Evolutionary conservation across 2,113 vertebrate genomes (phyloP), one percentile per base, ranked within the genome.

Genomic region (Cyprinodon tularosa): DNA sequence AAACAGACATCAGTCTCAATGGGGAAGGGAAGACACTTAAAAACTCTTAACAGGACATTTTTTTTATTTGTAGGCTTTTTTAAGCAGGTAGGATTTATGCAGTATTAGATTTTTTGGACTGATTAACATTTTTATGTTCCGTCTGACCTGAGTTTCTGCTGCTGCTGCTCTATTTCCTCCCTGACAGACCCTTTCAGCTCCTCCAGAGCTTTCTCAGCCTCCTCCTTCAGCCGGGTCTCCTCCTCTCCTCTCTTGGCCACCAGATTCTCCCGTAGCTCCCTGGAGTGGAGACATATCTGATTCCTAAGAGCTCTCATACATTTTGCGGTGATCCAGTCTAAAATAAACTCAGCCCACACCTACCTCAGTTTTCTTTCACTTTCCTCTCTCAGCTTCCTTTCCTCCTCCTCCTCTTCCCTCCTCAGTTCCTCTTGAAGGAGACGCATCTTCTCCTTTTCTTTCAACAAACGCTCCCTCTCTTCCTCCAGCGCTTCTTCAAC

Each of bases 321-420:
- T 57, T 8, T 20, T 6, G 17, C n/a, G 53, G 12, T 45, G 0
- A 57, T 22, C 12, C 12, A 50, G 4, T 3, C 14, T 11, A 44
- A 6, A 39, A 17, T 40, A 1, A 57, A 63, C 38, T 38, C 62
- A 40, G 37, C 38, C n/a, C 44, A 9, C 3, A 57, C 79, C 62
- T 86, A 98, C 97, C 95, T 93, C 80, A 97, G 88, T 76, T 89
- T 86, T 66, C 93, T 78, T n/a, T 95, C 90, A 3, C 94, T 94
- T 61, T 95, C 94, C 85, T 92, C 89, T 75, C 66, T 90, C 53
- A 96, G 91, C 75, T 73, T 83, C 71, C 63, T 83, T 63, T 86
- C 84, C 87, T 95, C 93, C 50, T 94, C 92, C 40, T 95, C 82
- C 63, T 95, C 92, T 68, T 65, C 83, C 68, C 70, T 76, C 73